These are phyloP conservation scores for Seira sanloemensis DNA, from an alignment of 2,888 invertebrate genomes.

Conservation along the genomic window DNA sequence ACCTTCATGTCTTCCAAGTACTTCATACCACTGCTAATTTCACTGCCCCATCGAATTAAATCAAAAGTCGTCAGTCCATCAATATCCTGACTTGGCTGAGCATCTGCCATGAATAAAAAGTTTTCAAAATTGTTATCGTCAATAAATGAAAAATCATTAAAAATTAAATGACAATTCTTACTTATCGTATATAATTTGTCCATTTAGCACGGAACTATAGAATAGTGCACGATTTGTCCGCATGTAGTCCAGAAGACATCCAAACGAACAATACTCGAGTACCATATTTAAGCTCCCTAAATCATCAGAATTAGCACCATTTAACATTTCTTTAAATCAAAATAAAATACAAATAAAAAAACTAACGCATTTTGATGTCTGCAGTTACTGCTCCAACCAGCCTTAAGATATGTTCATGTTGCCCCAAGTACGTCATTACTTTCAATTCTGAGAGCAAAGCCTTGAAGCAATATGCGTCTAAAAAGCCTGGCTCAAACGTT, in stretches of 20 bases:
- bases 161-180: background rate
- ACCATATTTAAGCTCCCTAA: conserved; percentile 52
- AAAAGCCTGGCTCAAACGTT: conserved; percentile 35
- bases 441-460: conserved; percentile 59
- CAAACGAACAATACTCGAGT: conserved; percentile 57
- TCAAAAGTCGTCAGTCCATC: conserved; percentile 42
- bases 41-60: conserved; percentile 46
- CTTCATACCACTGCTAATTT: conserved; percentile 54
- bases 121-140: background rate
- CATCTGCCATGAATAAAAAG: background rate
- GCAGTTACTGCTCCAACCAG: conserved; percentile 56
- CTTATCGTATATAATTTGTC: background rate
- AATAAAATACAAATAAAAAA: background rate
- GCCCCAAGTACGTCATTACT: conserved; percentile 57
- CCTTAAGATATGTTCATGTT: conserved; percentile 50
- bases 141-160: background rate
- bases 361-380: conserved; percentile 44
- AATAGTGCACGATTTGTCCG: conserved; percentile 41
- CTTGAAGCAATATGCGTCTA: conserved; percentile 54
- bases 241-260: conserved; percentile 42
- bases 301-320: background rate
- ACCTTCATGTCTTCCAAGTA: conserved; percentile 49
- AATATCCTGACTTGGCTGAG: background rate
- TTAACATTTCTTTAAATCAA: background rate
- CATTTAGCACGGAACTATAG: background rate